Evolutionary conservation across 2,113 vertebrate genomes (phyloP).

Genomic region (Eulemur rufifrons): DNA sequence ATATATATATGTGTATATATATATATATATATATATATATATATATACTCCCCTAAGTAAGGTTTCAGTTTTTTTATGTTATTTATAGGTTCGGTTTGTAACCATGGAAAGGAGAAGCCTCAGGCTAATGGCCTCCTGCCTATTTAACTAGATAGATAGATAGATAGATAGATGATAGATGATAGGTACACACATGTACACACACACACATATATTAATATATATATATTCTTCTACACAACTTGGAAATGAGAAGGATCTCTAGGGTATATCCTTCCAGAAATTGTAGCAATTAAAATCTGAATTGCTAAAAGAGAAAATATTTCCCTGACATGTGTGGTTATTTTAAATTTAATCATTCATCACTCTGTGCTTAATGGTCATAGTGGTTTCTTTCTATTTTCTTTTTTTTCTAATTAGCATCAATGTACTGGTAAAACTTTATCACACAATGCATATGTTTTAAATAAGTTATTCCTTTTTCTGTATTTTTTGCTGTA

Average conservation of each 20-base stretch:
- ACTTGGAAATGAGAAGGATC: not conserved
- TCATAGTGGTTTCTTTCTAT: not conserved
- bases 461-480: slow-evolving; percentile 21
- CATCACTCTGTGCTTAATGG: slow-evolving; percentile 33
- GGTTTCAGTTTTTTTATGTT: not conserved
- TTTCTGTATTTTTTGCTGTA: not conserved
- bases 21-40: not conserved
- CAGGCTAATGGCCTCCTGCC: not conserved
- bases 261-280: not conserved
- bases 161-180: no score
- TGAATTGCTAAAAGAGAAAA: slow-evolving; percentile 35
- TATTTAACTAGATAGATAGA: not conserved
- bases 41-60: not conserved
- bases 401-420: slow-evolving; percentile 10
- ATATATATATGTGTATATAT: no score
- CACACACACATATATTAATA: not conserved
- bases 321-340: not conserved
- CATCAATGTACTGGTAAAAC: not conserved
- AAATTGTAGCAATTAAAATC: slow-evolving; percentile 37
- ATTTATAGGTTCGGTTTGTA: not conserved
- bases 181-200: not conserved
- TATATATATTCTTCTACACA: not conserved
- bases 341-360: slow-evolving; percentile 58
- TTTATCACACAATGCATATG: not conserved
- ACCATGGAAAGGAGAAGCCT: not conserved